Conservation (phyloP, 2,113 vertebrate genomes). For the Sitta europaea region DNA sequence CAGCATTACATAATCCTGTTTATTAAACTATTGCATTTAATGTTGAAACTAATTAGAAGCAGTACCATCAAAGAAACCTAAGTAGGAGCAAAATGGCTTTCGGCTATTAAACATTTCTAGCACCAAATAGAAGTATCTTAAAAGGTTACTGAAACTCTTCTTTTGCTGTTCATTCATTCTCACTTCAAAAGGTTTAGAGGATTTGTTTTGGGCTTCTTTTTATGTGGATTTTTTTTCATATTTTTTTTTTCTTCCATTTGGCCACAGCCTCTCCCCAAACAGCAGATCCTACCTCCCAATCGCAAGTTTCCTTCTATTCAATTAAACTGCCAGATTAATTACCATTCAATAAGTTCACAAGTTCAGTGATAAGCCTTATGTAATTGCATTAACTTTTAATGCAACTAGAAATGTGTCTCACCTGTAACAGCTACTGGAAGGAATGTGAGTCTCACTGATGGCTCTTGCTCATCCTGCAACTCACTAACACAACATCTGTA, state of each 20-base stretch:
- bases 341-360: background rate
- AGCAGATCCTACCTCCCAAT: background rate
- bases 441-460: background rate
- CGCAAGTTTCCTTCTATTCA: background rate
- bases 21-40: background rate
- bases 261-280: no score
- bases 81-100: background rate
- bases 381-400: background rate
- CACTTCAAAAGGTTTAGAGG: background rate
- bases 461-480: background rate
- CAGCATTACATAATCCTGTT: background rate
- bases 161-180: background rate
- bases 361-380: background rate
- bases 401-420: background rate
- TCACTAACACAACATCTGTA: background rate
- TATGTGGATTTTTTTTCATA: no score
- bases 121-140: background rate
- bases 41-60: background rate
- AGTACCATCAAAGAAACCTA: background rate
- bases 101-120: background rate
- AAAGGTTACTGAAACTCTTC: background rate
- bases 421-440: background rate
- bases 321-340: background rate
- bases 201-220: background rate
- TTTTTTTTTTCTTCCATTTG: no score